Evolutionary conservation across 2,888 invertebrate genomes (phyloP), one percentile per base, ranked within the genome.

Genomic region (Lasioglossum vierecki): DNA sequence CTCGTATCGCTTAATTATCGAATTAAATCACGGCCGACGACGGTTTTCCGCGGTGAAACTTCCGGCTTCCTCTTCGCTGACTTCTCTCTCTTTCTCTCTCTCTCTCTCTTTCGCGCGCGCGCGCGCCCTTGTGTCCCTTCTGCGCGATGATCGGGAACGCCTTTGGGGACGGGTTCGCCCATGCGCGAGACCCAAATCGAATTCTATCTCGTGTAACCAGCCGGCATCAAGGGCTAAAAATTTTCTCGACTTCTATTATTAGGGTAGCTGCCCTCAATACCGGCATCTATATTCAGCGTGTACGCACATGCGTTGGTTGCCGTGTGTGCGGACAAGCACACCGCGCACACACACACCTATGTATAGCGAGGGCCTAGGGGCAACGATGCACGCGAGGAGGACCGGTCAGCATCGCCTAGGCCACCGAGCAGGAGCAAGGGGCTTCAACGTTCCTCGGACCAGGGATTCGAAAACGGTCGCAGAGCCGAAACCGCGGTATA

Each of bases 211-310:
- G 90, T 89, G 92, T 84, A 86, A 83, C 72, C 86, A 83, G 78
- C 83, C 88, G 91, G 91, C 91, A 94, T 94, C 94, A 94, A 95
- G 95, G 95, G 95, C 94, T 94, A 94, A 94, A 94, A 93, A 94
- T 94, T 93, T 94, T 93, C 93, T 93, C 90, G 90, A 88, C 90
- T 91, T 92, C 95, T 95, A 95, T 94, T 94, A 94, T 94, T 95
- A 95, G 95, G 91, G 92, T 91, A 91, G 93, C 91, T 94, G 95
- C 93, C 95, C 95, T 93, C 94, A 93, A 94, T 95, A 93, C 94
- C 89, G 91, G 92, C 81, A 93, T 94, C 94, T 94, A 94, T 94
- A 94, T 92, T 91, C 92, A 91, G 93, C 92, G 88, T 91, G 88
- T 87, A 91, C 90, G 90, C 91, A 90, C 87, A 88, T 90, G 88